Evolutionary conservation across 64 coral and sea anemone genomes (phyloP).

Genomic region (Montipora foliosa): DNA sequence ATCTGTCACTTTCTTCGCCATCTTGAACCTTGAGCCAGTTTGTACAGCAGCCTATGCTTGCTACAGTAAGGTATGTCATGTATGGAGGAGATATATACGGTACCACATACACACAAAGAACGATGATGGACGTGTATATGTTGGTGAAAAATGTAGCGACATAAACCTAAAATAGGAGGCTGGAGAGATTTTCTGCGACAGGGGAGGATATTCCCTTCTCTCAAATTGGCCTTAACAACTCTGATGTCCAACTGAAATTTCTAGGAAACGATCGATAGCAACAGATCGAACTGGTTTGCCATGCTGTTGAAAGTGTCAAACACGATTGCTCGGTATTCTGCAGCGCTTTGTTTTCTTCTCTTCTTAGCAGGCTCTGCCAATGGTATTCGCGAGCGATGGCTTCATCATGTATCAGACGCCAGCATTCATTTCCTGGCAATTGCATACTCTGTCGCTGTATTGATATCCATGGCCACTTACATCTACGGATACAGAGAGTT

Average conservation of each 20-base stretch:
- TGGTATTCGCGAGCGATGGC: slow-evolving; percentile 92
- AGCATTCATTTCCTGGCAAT: slow-evolving; percentile 89
- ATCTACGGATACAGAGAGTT: slow-evolving; percentile 86
- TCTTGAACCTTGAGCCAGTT: not conserved
- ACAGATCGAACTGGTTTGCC: not conserved
- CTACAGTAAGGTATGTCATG: too few species aligned
- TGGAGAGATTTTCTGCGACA: not conserved
- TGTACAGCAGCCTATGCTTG: slow-evolving; percentile 4
- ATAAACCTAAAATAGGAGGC: too few species aligned
- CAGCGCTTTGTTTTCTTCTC: slow-evolving; percentile 53
- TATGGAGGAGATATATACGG: too few species aligned
- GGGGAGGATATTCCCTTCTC: not conserved
- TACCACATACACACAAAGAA: not conserved
- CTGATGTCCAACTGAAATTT: not conserved
- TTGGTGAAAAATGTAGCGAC: too few species aligned
- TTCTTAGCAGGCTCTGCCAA: slow-evolving; percentile 82
- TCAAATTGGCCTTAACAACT: not conserved
- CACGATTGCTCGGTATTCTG: slow-evolving; percentile 71
- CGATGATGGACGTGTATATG: not conserved
- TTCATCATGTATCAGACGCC: slow-evolving; percentile 81
- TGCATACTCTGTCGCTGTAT: slow-evolving; percentile 62
- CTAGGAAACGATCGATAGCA: not conserved
- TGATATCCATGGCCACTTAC: slow-evolving; percentile 85
- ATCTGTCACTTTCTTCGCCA: slow-evolving; percentile 10
- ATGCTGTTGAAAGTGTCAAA: slow-evolving; percentile 67